Evolutionary conservation across 2,888 invertebrate species (phyloP), one percentile per base, ranked within the genome.

Genomic region (Ditula angustiorana): DNA sequence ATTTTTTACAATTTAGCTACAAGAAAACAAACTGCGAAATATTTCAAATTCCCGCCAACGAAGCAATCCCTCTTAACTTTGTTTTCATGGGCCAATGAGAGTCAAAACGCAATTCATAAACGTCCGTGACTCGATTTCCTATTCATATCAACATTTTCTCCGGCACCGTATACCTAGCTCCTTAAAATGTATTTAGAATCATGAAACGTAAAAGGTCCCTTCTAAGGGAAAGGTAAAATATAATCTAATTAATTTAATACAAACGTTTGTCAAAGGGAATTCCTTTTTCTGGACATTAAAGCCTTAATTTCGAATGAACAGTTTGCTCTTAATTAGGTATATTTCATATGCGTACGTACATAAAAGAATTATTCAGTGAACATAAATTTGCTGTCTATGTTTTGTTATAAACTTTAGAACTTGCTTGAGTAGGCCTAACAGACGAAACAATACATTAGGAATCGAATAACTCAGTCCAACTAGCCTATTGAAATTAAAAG

Each of bases 251-350:
- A 53, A 53, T 35, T 35, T 35, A 50, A 57, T 57, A 52, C 30
- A 57, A 63, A 50, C 57, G 44, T 52, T 33, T 63, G 63, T 58
- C 63, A 58, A 63, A 58, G 50, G 33, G 8, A 58, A 10, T 46
- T 53, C 50, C 50, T 44, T 63, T 62, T 57, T 52, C 2, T 52
- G 44, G 50, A 13, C 11, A 26, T 41, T 57, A 21, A 44, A 52
- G 63, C 50, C 30, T 57, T 52, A 44, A 44, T 33, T 41, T 50
- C 41, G n/a, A 26, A 33, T 44, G 24, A 24, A 50, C 33, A 30
- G 46, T 61, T 47, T 46, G n/a, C 24, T 44, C 23, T 41, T 58
- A 63, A 58, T 58, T 63, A 52, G 4, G 37, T 41, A 24, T 19
- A 35, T 35, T 53, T 10, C 8, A 19, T 41, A 19, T 19, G 16